Conservation (phyloP, 2,113 vertebrate species). For the Gavia stellata region DNA sequence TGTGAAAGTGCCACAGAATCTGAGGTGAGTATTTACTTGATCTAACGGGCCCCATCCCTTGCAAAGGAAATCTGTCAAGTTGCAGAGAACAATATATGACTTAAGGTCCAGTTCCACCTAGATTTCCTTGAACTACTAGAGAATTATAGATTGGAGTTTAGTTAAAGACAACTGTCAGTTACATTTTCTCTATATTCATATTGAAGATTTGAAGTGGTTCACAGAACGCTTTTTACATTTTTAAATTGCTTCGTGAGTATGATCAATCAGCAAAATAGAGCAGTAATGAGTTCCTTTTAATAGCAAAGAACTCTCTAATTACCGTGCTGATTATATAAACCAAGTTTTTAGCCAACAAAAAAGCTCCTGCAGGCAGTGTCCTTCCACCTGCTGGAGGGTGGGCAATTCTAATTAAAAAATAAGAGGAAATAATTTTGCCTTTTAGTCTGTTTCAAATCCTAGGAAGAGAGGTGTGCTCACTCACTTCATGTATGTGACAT, state of each 20-base stretch:
- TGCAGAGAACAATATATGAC: neutral
- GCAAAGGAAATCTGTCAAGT: neutral
- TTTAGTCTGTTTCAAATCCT: neutral
- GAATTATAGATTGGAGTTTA: neutral
- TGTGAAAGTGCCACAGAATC: neutral
- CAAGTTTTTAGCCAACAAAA: slow-evolving; percentile 57
- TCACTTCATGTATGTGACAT: neutral
- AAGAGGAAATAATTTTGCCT: slow-evolving; percentile 36
- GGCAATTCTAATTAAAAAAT: slow-evolving; percentile 64
- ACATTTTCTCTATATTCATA: slow-evolving; percentile 7
- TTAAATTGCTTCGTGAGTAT: slow-evolving; percentile 55
- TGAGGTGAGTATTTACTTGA: neutral
- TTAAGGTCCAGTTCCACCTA: neutral
- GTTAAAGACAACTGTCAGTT: slow-evolving; percentile 1
- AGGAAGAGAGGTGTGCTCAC: neutral
- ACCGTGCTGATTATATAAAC: slow-evolving; percentile 61
- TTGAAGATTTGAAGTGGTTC: slow-evolving; percentile 38
- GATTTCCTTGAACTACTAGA: neutral
- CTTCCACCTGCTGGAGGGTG: slow-evolving; percentile 54
- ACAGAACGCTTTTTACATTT: slow-evolving; percentile 35
- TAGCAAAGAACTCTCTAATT: slow-evolving; percentile 65
- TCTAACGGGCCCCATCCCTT: neutral
- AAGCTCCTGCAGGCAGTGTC: slow-evolving; percentile 58
- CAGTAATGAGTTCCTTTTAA: slow-evolving; percentile 70
- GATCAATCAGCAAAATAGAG: slow-evolving; percentile 65